These are phyloP conservation scores for Willisornis vidua DNA, from an alignment of 2,113 vertebrate genomes.

Conservation along the genomic window DNA sequence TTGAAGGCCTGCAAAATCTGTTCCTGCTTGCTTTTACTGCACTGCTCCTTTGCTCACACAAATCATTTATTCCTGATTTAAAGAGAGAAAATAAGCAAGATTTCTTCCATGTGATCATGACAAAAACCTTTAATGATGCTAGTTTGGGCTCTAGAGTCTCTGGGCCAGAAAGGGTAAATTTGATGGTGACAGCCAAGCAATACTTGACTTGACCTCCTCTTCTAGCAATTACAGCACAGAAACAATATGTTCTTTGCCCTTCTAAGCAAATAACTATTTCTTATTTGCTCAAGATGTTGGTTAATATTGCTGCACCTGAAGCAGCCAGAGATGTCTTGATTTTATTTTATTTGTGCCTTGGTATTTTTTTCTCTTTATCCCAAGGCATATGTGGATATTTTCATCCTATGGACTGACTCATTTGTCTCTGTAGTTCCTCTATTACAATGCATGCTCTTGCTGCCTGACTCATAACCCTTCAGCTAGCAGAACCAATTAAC, in stretches of 20 bases:
- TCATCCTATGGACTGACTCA: conserved; percentile 8
- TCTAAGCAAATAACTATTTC: background rate
- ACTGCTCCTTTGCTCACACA: background rate
- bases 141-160: conserved; percentile 19
- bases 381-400: conserved; percentile 21
- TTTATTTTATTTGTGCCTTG: background rate
- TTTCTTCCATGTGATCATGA: conserved; percentile 53
- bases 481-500: conserved; percentile 68
- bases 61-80: conserved; percentile 27
- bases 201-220: background rate
- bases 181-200: background rate
- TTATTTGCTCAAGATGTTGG: background rate
- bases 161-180: conserved; percentile 39
- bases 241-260: background rate
- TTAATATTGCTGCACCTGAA: background rate
- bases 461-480: conserved; percentile 32
- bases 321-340: background rate
- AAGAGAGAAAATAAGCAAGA: conserved; percentile 48
- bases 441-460: background rate
- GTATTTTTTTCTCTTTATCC: background rate
- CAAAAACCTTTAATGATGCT: conserved; percentile 51
- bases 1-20: background rate
- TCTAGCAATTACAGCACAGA: background rate
- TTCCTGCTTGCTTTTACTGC: background rate
- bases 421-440: conserved; percentile 57